These are phyloP conservation scores for Bradypus variegatus DNA, from an alignment of 2,797 vertebrate species.

Conservation along the genomic window DNA sequence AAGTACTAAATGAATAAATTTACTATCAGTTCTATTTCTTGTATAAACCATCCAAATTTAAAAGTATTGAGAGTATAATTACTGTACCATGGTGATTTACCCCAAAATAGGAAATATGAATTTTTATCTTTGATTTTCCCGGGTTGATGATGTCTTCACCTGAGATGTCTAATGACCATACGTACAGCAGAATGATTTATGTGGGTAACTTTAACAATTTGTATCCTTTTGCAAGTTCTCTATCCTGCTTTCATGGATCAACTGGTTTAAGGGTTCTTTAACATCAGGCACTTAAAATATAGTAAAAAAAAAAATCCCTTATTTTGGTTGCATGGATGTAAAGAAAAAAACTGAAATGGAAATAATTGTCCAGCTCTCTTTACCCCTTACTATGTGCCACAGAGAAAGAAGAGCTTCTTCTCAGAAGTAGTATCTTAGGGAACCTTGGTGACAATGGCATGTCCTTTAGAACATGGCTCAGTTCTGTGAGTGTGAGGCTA, in stretches of 20 bases:
- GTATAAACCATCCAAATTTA: not conserved
- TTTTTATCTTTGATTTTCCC: not conserved
- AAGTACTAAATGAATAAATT: not conserved
- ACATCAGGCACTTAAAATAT: not conserved
- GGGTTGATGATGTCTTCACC: not conserved
- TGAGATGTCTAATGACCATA: not conserved
- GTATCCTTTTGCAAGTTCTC: not conserved
- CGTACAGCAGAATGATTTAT: not conserved
- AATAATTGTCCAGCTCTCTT: not conserved
- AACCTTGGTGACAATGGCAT: not conserved
- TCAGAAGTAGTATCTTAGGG: rapidly evolving
- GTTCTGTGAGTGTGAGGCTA: not conserved
- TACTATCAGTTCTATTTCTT: not conserved
- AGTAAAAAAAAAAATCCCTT: not conserved
- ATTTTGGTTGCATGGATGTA: not conserved
- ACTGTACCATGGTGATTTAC: not conserved
- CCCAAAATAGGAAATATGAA: not conserved
- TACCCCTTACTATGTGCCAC: not conserved
- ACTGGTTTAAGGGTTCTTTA: not conserved
- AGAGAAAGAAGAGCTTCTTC: not conserved
- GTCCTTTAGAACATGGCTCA: not conserved
- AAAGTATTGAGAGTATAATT: not conserved
- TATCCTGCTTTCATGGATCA: not conserved
- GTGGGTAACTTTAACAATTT: not conserved
- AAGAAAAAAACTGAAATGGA: not conserved